Conservation (phyloP, 35 echinoderm and acorn worm species). For the Apostichopus parvimensis region DNA sequence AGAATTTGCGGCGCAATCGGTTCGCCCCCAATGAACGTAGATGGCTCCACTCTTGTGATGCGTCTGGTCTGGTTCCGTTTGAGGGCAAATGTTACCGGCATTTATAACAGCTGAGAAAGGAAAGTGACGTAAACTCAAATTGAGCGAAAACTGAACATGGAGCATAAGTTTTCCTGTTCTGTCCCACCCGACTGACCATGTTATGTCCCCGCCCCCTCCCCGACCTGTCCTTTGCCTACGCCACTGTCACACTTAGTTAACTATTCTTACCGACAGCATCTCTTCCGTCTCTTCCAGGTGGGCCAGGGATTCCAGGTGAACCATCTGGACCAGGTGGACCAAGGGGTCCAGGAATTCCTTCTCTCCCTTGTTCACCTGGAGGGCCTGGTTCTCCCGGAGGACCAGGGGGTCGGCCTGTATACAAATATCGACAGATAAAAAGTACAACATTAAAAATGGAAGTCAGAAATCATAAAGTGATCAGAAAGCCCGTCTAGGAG, state of each 20-base stretch:
- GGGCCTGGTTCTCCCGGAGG: neutral
- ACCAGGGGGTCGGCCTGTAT: neutral
- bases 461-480: neutral
- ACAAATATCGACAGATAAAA: neutral
- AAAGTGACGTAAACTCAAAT: neutral
- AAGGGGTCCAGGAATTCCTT: neutral
- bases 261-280: neutral
- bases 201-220: no score
- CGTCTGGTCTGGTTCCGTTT: neutral
- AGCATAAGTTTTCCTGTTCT: neutral
- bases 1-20: neutral
- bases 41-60: neutral
- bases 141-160: neutral
- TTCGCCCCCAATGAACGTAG: neutral
- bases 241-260: neutral
- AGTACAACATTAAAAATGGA: neutral
- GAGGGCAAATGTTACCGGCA: conserved; percentile 13
- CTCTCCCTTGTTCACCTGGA: neutral
- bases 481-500: no score
- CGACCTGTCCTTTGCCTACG: neutral
- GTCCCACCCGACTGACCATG: no score
- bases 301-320: neutral
- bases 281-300: neutral
- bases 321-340: neutral
- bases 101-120: neutral